These are phyloP conservation scores for Chiloscyllium plagiosum DNA, from an alignment of 2,113 vertebrate species.

Conservation along the genomic window DNA sequence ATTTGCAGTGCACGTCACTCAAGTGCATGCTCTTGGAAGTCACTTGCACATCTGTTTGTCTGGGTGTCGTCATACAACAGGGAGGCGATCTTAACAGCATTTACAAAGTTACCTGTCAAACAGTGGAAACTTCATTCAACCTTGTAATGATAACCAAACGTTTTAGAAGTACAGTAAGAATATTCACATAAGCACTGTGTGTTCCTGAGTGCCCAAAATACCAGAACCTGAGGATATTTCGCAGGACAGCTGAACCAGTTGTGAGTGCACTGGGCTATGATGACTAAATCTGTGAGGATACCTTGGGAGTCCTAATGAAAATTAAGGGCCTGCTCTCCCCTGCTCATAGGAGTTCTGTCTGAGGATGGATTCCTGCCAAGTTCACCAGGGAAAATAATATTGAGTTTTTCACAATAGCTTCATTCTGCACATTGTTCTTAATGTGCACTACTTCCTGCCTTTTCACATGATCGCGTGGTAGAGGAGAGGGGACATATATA, in stretches of 20 bases:
- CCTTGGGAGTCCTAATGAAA: background rate
- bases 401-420: constrained; percentile 49
- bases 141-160: background rate
- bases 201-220: background rate
- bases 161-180: background rate
- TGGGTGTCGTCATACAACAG: background rate
- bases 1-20: background rate
- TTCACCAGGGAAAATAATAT: constrained; percentile 56
- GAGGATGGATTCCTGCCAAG: constrained; percentile 50
- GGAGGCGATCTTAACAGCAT: background rate
- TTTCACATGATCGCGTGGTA: constrained; percentile 55
- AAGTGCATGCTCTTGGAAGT: background rate
- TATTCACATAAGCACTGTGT: background rate
- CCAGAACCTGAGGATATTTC: background rate
- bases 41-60: background rate
- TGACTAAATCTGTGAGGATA: background rate
- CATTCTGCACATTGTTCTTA: constrained; percentile 60
- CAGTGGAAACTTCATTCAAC: background rate
- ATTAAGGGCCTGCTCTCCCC: background rate
- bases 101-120: background rate
- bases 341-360: background rate
- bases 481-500: constrained; percentile 57
- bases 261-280: background rate
- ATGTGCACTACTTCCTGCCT: constrained; percentile 65
- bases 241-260: background rate